Evolutionary conservation across 2,888 invertebrate species (phyloP).

Genomic region (Clanis bilineata): DNA sequence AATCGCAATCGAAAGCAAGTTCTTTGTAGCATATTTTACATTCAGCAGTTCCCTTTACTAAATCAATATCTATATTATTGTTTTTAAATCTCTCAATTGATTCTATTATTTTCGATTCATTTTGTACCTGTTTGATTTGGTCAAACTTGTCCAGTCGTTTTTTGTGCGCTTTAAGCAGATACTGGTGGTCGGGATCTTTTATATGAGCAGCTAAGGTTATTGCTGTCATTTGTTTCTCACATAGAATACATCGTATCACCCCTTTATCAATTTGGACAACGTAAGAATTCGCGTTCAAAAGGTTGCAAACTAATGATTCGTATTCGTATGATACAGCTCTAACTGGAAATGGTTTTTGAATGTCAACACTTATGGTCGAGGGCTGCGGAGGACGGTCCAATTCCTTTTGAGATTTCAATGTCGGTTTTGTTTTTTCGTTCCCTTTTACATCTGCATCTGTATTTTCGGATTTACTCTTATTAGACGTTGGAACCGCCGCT

Average conservation of each 20-base stretch:
- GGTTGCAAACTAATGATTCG: background rate
- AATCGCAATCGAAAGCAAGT: background rate
- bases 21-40: background rate
- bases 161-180: background rate
- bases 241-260: background rate
- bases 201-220: background rate
- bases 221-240: background rate
- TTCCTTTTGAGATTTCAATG: too few species aligned
- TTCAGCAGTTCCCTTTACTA: constrained; percentile 31
- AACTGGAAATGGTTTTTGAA: background rate
- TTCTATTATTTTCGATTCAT: background rate
- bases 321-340: background rate
- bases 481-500: background rate
- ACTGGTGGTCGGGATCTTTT: background rate
- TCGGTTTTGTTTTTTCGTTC: background rate
- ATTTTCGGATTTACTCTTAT: background rate
- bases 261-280: background rate
- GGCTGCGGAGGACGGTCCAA: background rate
- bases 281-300: background rate
- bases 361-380: background rate
- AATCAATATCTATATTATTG: constrained; percentile 40
- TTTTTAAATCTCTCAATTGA: constrained; percentile 35
- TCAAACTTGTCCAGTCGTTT: background rate
- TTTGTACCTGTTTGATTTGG: background rate
- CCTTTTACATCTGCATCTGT: background rate